Evolutionary conservation across 2,888 invertebrate genomes (phyloP).

Genomic region (Rotaria magnacalcarata): DNA sequence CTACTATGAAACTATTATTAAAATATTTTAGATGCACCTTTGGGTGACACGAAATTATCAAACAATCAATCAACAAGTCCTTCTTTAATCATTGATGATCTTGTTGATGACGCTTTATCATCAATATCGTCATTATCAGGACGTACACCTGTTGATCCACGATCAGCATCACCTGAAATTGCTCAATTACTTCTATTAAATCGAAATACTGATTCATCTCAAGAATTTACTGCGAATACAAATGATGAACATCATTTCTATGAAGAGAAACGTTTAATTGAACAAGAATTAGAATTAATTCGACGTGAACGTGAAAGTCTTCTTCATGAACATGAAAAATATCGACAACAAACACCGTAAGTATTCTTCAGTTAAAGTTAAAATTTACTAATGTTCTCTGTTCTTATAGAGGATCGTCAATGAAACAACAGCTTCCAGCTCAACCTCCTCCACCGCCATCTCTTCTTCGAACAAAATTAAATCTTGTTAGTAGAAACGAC

Average conservation of each 20-base stretch:
- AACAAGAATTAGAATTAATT: slow-evolving; percentile 43
- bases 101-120: slow-evolving; percentile 32
- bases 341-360: slow-evolving; percentile 8
- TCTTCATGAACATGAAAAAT: slow-evolving; percentile 30
- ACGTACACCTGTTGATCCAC: background rate
- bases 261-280: slow-evolving; percentile 42
- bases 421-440: background rate
- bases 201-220: background rate
- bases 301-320: slow-evolving; percentile 41
- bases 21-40: background rate
- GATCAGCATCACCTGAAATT: slow-evolving; percentile 1
- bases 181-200: background rate
- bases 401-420: background rate
- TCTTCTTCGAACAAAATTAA: background rate
- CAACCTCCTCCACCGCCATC: slow-evolving; percentile 17
- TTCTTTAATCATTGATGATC: background rate
- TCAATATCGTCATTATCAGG: background rate
- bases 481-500: background rate
- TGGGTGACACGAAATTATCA: background rate
- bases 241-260: slow-evolving; percentile 30
- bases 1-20: no score
- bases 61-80: background rate
- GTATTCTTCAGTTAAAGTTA: background rate
- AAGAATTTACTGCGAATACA: slow-evolving; percentile 4
- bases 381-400: background rate